phyloP scores from a whole-genome alignment of 2,888 invertebrate species.

The Rhodophaea formosa region DNA sequence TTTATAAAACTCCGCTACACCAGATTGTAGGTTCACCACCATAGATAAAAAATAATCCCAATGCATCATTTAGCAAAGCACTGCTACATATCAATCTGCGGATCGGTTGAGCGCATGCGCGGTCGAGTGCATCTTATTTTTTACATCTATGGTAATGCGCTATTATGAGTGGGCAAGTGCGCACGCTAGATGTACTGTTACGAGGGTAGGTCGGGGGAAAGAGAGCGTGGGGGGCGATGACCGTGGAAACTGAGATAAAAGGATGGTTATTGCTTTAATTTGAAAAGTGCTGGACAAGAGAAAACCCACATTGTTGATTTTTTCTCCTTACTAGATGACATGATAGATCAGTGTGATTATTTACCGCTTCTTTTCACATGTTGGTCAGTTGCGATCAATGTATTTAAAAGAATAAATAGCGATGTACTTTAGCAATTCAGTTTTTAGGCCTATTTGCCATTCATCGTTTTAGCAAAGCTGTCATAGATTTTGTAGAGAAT shows the following conservation, averaged over 20 bases:
- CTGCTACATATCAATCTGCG: constrained; percentile 16
- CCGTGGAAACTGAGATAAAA: constrained; percentile 23
- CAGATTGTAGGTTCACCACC: neutral
- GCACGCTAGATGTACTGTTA: constrained; percentile 41
- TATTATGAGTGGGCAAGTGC: constrained; percentile 46
- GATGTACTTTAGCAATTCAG: no score
- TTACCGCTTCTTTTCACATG: no score
- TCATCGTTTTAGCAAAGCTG: no score
- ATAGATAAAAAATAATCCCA: constrained; percentile 3
- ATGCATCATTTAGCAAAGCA: constrained; percentile 17
- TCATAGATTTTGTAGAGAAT: no score
- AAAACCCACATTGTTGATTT: neutral
- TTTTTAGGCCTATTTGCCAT: no score
- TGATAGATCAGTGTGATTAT: no score
- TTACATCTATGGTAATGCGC: constrained; percentile 41
- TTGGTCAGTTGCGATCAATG: no score
- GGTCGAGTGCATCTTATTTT: constrained; percentile 57
- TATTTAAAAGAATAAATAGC: no score
- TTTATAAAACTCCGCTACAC: neutral
- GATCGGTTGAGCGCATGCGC: constrained; percentile 36
- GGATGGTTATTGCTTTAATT: neutral
- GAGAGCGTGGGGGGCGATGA: constrained; percentile 48
- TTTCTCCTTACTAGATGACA: no score
- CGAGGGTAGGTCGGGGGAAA: constrained; percentile 48
- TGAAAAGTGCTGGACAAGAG: neutral